These are phyloP conservation scores for Venusia cambrica DNA, from an alignment of 2,888 invertebrate genomes.

Conservation along the genomic window DNA sequence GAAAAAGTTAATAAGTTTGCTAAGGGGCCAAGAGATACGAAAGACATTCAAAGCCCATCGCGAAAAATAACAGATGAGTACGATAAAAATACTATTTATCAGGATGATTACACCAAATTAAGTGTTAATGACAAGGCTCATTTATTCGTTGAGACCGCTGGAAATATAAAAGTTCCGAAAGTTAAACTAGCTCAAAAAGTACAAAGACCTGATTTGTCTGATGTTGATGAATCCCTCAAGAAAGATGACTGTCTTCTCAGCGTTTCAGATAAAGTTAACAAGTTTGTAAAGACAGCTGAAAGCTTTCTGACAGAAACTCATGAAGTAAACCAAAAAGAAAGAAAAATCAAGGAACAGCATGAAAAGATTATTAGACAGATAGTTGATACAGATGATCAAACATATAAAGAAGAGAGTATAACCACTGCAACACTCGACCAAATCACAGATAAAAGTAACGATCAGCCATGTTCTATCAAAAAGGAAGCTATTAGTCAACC, in stretches of 20 bases:
- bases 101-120: slow-evolving; percentile 73
- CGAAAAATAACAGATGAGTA: slow-evolving; percentile 68
- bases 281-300: slow-evolving; percentile 83
- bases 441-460: slow-evolving; percentile 27
- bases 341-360: slow-evolving; percentile 65
- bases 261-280: slow-evolving; percentile 84
- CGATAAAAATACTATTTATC: slow-evolving; percentile 77
- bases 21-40: slow-evolving; percentile 61
- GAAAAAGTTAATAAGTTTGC: slow-evolving; percentile 86
- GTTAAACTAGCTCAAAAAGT: slow-evolving; percentile 58
- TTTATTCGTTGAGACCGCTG: slow-evolving; percentile 83
- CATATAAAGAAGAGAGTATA: slow-evolving; percentile 28
- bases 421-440: slow-evolving; percentile 12
- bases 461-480: slow-evolving; percentile 36
- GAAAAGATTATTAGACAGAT: slow-evolving; percentile 67
- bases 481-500: slow-evolving; percentile 50
- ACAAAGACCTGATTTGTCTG: slow-evolving; percentile 74
- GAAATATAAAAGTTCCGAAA: slow-evolving; percentile 72
- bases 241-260: slow-evolving; percentile 82
- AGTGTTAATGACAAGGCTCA: slow-evolving; percentile 85
- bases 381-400: slow-evolving; percentile 43
- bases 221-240: slow-evolving; percentile 80
- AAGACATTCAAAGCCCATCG: slow-evolving; percentile 58
- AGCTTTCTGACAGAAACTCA: slow-evolving; percentile 65
- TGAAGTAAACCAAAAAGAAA: slow-evolving; percentile 58